phyloP scores from a whole-genome alignment of 2,113 vertebrate species.

The Colinus virginianus region DNA sequence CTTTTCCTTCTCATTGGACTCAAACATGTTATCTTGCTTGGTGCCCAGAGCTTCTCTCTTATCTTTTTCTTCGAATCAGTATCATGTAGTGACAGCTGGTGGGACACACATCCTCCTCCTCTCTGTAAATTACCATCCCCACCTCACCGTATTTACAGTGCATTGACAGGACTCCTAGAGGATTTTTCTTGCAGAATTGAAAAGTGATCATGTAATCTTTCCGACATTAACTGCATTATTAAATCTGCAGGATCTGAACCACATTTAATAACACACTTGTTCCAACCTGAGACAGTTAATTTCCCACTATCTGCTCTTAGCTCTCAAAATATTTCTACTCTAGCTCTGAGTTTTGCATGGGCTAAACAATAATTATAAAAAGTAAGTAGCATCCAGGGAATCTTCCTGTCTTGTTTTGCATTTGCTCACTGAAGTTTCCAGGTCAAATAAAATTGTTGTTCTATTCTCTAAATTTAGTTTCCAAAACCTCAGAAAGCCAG shows the following conservation, averaged over 20 bases:
- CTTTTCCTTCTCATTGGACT: not conserved
- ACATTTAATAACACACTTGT: not conserved
- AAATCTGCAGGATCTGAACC: not conserved
- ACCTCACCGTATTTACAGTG: not conserved
- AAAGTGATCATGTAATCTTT: not conserved
- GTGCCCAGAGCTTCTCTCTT: not conserved
- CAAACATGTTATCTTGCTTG: rapidly evolving
- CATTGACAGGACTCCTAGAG: not conserved
- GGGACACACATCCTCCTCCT: not conserved
- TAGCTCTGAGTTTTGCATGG: not conserved
- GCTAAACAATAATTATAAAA: not conserved
- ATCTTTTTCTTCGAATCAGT: not conserved
- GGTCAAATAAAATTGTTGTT: not conserved
- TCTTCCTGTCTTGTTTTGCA: not conserved
- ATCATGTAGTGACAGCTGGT: not conserved
- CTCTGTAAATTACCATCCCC: not conserved
- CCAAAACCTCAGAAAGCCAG: not conserved
- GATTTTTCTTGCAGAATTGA: not conserved
- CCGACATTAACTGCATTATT: not conserved
- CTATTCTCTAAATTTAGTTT: not conserved
- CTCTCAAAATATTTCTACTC: not conserved
- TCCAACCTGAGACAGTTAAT: not conserved
- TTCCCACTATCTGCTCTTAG: not conserved
- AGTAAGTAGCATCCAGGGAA: not conserved
- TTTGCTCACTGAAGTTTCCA: not conserved